Base-by-base conservation (phyloP, 92 coral and sea anemone species). In the Parazoanthus swiftii region DNA sequence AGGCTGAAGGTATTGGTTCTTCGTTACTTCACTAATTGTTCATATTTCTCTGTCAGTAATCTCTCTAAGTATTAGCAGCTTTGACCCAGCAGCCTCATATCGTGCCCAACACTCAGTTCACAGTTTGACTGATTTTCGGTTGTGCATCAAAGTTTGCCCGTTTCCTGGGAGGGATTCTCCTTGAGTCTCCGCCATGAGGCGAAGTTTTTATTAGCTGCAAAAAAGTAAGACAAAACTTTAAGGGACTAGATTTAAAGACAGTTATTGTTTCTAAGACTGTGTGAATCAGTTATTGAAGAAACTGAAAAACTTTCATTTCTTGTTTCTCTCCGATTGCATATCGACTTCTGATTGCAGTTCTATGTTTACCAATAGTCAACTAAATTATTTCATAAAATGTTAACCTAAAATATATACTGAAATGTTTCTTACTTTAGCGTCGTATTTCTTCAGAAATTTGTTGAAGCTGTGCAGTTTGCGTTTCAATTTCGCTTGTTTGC, bases 361-460 rank as follows among this genome's bases (percentile, higher is more conserved):
- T 51, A 2, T 51, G 58, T 51, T 51, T 51, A 14, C 10, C 8
- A 51, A 51, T 6, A 13, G 1, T 51, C 8, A 8, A 8, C 58
- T 51, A 51, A 51, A 51, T 6, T 51, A 51, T 51, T 51, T 51
- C 58, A 1, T 51, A 51, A 6, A 8, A 4, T 51, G 15, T 51
- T 1, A 51, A 14, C 58, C 5, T 1, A 51, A 51, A 51, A 51
- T 51, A 6, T 51, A 29, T 51, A 51, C 1, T 51, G 8, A 6
- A 50, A 50, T 14, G 25, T 63, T 63, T 65, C 75, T 81, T 39
- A 81, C 85, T 50, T 63, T 81, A 75, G 14, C 20, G 65, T 81
- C 37, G 42, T 39, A 39, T 1, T 39, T 39, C 42, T 39, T 39
- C 42, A 39, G 42, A 39, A 39, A 39, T 39, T 39, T 39, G 42